Evolutionary conservation across 2,888 invertebrate species (phyloP).

Genomic region (Aporophyla nigra): DNA sequence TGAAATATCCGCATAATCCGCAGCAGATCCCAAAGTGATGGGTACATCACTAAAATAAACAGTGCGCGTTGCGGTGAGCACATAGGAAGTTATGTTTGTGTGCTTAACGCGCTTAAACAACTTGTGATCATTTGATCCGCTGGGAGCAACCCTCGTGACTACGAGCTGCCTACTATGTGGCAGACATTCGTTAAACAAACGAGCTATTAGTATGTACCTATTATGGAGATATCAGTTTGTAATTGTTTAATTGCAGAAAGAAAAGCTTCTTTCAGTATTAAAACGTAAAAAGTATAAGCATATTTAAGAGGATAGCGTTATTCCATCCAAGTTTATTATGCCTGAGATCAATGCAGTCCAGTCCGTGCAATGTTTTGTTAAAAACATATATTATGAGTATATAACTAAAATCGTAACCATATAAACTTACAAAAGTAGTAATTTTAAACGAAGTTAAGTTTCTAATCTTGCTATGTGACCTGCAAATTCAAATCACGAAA

Average conservation of each 20-base stretch:
- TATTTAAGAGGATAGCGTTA: background rate
- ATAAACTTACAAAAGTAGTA: background rate
- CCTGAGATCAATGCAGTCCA: background rate
- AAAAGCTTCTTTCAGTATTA: background rate
- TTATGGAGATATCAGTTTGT: background rate
- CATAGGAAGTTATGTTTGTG: constrained; percentile 61
- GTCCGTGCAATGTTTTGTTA: background rate
- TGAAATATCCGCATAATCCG: constrained; percentile 16
- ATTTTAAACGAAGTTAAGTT: constrained; percentile 7
- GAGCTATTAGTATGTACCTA: background rate
- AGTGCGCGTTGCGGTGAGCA: constrained; percentile 54
- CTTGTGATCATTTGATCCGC: constrained; percentile 60
- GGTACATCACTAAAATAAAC: constrained; percentile 49
- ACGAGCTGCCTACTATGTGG: background rate
- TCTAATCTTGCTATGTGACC: constrained; percentile 12
- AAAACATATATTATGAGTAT: background rate
- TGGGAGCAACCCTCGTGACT: constrained; percentile 27
- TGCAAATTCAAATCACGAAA: constrained; percentile 19
- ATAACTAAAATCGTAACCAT: background rate
- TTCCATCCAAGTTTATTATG: background rate
- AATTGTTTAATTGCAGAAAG: background rate
- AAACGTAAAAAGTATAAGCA: too few species aligned
- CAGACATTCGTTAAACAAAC: background rate
- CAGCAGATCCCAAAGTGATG: background rate
- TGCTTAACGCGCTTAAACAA: constrained; percentile 64